These are phyloP conservation scores for Columba janthina DNA, from an alignment of 2,113 vertebrate species.

Conservation along the genomic window DNA sequence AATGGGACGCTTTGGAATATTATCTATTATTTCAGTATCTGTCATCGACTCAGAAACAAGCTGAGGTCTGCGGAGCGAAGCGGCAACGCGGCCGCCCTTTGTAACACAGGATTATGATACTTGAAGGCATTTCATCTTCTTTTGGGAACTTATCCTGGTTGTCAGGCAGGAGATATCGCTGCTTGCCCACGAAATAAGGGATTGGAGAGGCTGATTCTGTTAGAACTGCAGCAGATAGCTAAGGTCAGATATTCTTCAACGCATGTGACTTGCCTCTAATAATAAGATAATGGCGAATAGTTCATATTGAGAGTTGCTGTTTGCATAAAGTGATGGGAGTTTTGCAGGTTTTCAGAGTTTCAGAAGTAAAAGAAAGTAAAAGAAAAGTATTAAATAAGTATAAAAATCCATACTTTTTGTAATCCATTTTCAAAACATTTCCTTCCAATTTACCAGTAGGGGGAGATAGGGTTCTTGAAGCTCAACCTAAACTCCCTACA, in stretches of 20 bases:
- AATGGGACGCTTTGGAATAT: background rate
- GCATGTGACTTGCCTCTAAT: background rate
- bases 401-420: background rate
- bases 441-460: slow-evolving; percentile 31
- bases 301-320: background rate
- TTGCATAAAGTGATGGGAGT: background rate
- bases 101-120: background rate
- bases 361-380: background rate
- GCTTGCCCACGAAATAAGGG: background rate
- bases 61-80: background rate
- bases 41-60: background rate
- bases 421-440: background rate
- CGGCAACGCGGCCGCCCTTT: background rate
- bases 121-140: slow-evolving; percentile 18
- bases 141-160: background rate
- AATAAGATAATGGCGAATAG: background rate
- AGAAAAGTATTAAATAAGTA: background rate
- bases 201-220: background rate
- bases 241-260: background rate
- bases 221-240: background rate
- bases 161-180: background rate
- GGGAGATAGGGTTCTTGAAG: slow-evolving; percentile 28
- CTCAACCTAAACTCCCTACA: background rate
- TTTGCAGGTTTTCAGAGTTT: background rate
- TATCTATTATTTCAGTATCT: background rate